Evolutionary conservation across 2,797 vertebrate species (phyloP).

Genomic region (Pogonophryne albipinna): DNA sequence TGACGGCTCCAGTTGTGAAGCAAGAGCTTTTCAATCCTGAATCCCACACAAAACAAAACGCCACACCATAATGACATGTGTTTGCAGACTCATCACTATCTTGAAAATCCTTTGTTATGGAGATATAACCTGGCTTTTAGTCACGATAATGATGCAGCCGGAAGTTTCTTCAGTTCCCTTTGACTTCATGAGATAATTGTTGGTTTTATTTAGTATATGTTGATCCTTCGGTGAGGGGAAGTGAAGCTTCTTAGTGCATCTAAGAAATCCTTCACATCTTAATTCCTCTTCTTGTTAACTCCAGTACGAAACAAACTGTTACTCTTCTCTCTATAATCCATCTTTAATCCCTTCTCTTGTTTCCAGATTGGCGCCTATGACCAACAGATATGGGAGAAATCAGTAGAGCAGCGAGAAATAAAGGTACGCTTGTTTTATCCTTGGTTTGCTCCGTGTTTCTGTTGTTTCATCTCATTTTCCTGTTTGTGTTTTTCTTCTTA

Average conservation of each 20-base stretch:
- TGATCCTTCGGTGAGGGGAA: not conserved
- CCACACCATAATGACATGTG: not conserved
- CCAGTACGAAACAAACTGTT: not conserved
- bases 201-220: not conserved
- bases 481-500: conserved; percentile 9
- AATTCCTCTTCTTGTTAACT: not conserved
- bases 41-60: conserved; percentile 19
- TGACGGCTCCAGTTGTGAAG: conserved; percentile 1
- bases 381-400: conserved; percentile 99
- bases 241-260: conserved; percentile 5
- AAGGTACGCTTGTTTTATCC: conserved; percentile 85
- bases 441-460: conserved; percentile 12
- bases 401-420: conserved; percentile 99
- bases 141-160: not conserved
- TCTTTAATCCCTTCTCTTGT: not conserved
- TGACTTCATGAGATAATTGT: not conserved
- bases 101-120: conserved; percentile 1
- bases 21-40: conserved; percentile 12
- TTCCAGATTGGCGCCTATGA: conserved; percentile 97
- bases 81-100: not conserved
- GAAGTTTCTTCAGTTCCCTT: not conserved
- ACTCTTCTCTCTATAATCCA: not conserved
- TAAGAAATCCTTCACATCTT: not conserved
- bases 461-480: conserved; percentile 3
- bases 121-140: conserved; percentile 12